A percentile compares a stretch with the other conserved stretches of the same genome.
These are phyloP conservation scores for Anoplopoma fimbria DNA, from an alignment of 2,113 vertebrate genomes.

Conservation along the genomic window DNA sequence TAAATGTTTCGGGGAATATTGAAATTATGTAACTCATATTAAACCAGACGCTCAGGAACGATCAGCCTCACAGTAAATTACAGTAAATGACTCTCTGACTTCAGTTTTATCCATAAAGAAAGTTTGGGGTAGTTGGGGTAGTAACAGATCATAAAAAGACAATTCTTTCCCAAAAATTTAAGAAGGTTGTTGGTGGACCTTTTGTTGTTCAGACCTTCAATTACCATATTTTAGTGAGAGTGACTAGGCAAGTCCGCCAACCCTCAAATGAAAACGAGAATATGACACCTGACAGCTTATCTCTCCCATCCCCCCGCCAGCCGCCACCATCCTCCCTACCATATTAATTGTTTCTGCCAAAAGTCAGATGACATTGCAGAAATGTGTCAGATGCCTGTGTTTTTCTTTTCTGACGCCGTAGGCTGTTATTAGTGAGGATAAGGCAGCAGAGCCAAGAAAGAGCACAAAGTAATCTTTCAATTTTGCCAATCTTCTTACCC, in stretches of 20 bases:
- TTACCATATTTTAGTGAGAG: neutral
- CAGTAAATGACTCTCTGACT: too few relatives aligned
- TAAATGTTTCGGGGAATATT: too few relatives aligned
- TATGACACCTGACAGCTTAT: slow-evolving; percentile 48
- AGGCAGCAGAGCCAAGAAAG: slow-evolving; percentile 21
- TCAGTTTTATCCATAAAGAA: too few relatives aligned
- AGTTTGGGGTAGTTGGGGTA: too few relatives aligned
- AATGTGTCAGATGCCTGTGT: slow-evolving; percentile 60
- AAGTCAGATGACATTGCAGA: slow-evolving; percentile 66
- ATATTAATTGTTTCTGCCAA: slow-evolving; percentile 74
- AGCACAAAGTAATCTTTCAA: slow-evolving; percentile 57
- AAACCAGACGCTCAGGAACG: too few relatives aligned
- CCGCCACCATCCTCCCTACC: neutral
- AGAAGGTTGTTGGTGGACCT: too few relatives aligned
- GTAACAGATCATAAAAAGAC: too few relatives aligned
- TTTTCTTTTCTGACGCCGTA: slow-evolving; percentile 3
- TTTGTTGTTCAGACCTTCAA: too few relatives aligned
- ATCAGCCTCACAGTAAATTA: too few relatives aligned
- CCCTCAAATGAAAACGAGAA: slow-evolving; percentile 53
- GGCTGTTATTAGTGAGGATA: slow-evolving; percentile 46
- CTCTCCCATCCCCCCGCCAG: neutral
- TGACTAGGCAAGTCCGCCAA: slow-evolving; percentile 16
- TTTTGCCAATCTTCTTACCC: slow-evolving; percentile 62
- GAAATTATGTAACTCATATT: too few relatives aligned
- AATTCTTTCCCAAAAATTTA: too few relatives aligned